Evolutionary conservation across 2,113 vertebrate species (phyloP).

Genomic region (Sciurus niger): DNA sequence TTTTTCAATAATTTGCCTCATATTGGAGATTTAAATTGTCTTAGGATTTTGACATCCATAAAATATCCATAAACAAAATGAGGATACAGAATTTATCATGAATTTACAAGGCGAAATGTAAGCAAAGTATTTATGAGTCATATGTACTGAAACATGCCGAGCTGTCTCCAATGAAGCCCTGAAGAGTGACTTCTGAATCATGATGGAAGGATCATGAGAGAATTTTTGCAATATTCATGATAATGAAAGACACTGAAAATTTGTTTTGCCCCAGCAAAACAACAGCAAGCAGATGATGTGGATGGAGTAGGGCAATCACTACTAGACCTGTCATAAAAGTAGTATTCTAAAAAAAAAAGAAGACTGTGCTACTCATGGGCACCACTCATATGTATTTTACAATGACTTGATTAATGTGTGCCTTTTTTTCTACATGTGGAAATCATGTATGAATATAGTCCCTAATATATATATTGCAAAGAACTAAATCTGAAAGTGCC

Average conservation of each 20-base stretch:
- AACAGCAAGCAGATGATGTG: not conserved
- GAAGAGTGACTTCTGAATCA: slow-evolving; percentile 17
- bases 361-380: not conserved
- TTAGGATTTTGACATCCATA: not conserved
- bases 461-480: not conserved
- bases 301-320: not conserved
- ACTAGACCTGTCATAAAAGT: not conserved
- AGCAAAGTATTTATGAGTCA: not conserved
- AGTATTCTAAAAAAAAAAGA: not conserved
- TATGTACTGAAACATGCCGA: not conserved
- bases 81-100: not conserved
- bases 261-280: not conserved
- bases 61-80: not conserved
- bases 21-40: not conserved
- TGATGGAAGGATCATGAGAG: not conserved
- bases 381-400: not conserved
- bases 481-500: not conserved
- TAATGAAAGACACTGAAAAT: not conserved
- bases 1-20: not conserved
- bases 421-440: not conserved
- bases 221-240: not conserved
- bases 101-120: not conserved
- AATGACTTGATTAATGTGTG: not conserved
- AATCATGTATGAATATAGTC: not conserved
- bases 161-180: not conserved